These are phyloP conservation scores for Nansenia antarctica DNA, from an alignment of 2,113 vertebrate species.

Conservation along the genomic window DNA sequence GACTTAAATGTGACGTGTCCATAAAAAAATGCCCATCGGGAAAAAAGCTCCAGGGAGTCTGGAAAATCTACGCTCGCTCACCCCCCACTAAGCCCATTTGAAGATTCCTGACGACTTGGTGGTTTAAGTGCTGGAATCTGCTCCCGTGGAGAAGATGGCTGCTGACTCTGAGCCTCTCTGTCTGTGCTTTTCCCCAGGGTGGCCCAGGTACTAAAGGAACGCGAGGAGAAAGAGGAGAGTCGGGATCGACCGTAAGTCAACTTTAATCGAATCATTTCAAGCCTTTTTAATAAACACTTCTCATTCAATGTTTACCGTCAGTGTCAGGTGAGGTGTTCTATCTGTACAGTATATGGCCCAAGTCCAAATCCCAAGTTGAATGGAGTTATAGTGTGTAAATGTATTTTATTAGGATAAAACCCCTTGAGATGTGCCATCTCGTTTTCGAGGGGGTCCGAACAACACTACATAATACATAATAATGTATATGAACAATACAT, in stretches of 20 bases:
- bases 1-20: conserved; percentile 51
- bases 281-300: not conserved
- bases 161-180: conserved; percentile 42
- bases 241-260: conserved; percentile 84
- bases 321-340: not conserved
- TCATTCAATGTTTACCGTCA: not conserved
- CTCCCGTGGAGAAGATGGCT: conserved; percentile 44
- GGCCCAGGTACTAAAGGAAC: conserved; percentile 91
- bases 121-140: conserved; percentile 53
- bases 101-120: conserved; percentile 44
- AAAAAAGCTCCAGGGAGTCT: conserved; percentile 51
- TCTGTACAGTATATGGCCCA: too few relatives aligned
- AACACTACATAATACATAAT: too few relatives aligned
- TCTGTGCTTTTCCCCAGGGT: conserved; percentile 79
- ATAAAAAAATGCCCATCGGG: conserved; percentile 59
- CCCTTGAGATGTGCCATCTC: too few relatives aligned
- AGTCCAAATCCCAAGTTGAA: not conserved
- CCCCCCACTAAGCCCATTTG: conserved; percentile 36
- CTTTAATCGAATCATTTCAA: conserved; percentile 5
- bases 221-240: conserved; percentile 90
- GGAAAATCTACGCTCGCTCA: conserved; percentile 43
- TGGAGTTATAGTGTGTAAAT: too few relatives aligned
- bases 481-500: too few relatives aligned
- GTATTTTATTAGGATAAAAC: too few relatives aligned
- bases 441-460: too few relatives aligned